A percentile compares a stretch with the other conserved stretches of the same genome.
phyloP scores from a whole-genome alignment of 2,797 vertebrate genomes.

The Hipposideros larvatus region DNA sequence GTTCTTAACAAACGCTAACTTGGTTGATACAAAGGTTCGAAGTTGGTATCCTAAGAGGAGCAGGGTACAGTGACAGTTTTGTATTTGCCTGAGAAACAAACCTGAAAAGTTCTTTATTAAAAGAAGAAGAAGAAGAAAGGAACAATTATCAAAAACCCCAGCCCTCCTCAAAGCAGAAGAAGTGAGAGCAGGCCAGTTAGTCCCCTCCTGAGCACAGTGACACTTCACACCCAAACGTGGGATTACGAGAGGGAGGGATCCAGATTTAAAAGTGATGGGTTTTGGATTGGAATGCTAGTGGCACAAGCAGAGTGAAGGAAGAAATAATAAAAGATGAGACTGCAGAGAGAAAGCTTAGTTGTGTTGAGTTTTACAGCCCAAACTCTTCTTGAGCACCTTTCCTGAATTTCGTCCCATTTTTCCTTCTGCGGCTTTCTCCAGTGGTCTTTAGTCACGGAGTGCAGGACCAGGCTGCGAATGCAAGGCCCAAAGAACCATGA shows the following conservation, averaged over 20 bases:
- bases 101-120: constrained; percentile 72
- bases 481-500: constrained; percentile 22
- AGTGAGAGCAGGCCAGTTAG: background rate
- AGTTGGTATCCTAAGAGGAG: constrained; percentile 50
- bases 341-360: background rate
- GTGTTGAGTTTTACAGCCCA: background rate
- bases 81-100: constrained; percentile 42
- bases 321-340: background rate
- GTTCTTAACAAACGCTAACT: constrained; percentile 10
- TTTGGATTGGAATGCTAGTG: constrained; percentile 28
- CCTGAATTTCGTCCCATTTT: background rate
- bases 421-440: background rate
- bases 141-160: background rate
- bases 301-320: background rate
- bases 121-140: background rate
- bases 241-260: background rate
- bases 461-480: background rate
- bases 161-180: constrained; percentile 50
- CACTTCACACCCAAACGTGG: background rate
- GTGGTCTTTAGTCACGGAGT: constrained; percentile 22
- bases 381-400: background rate
- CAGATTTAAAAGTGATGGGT: constrained; percentile 44
- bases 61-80: constrained; percentile 61
- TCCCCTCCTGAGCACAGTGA: background rate
- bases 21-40: constrained; percentile 48